phyloP scores from a whole-genome alignment of 2,797 vertebrate species.

The Eutrigla gurnardus region DNA sequence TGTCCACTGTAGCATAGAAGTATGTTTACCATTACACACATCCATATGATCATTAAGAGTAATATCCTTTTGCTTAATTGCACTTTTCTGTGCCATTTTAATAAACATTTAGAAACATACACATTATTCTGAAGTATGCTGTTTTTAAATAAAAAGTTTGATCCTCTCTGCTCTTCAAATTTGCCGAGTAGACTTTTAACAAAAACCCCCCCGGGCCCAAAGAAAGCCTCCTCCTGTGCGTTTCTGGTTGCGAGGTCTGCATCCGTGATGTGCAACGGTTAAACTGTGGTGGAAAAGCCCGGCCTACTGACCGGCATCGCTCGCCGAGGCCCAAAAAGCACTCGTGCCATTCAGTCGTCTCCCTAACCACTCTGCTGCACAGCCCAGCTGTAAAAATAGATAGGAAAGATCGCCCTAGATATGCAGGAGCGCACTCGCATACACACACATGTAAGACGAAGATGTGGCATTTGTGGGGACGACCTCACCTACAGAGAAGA shows the following conservation, averaged over 20 bases:
- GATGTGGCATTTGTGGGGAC: constrained; percentile 76
- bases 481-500: constrained; percentile 55
- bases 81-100: background rate
- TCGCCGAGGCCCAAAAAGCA: constrained; percentile 55
- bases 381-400: constrained; percentile 81
- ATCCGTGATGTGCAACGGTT: constrained; percentile 72
- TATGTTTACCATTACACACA: no score
- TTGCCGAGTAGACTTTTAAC: background rate
- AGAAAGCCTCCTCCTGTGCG: background rate
- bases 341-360: constrained; percentile 43
- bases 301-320: constrained; percentile 52
- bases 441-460: constrained; percentile 37
- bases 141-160: background rate
- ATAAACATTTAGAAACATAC: no score
- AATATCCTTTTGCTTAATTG: no score
- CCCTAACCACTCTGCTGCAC: constrained; percentile 78
- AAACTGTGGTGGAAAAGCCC: constrained; percentile 77
- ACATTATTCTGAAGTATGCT: background rate
- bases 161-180: background rate
- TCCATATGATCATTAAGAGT: no score
- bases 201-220: background rate
- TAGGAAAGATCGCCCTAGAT: constrained; percentile 78
- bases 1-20: no score
- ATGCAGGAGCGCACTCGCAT: constrained; percentile 47
- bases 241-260: constrained; percentile 54